Evolutionary conservation across 1,140 invertebrate species (phyloP).

Genomic region (Uloborus diversus): DNA sequence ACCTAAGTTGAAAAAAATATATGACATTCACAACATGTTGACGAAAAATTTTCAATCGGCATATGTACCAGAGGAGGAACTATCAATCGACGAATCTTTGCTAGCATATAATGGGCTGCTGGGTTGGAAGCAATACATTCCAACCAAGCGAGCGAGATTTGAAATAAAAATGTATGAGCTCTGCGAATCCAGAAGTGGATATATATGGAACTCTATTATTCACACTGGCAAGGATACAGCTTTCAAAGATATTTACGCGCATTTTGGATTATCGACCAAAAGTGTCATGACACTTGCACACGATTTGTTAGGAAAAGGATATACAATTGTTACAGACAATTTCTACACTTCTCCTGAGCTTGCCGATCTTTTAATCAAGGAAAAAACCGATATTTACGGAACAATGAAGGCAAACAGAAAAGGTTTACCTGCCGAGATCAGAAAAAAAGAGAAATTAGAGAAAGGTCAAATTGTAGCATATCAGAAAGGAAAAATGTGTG

Average conservation of each 20-base stretch:
- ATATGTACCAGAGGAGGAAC: background rate
- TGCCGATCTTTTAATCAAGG: background rate
- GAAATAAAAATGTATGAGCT: background rate
- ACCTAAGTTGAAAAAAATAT: background rate
- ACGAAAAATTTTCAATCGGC: background rate
- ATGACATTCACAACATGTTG: background rate
- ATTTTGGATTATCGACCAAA: background rate
- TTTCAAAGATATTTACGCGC: background rate
- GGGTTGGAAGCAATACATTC: background rate
- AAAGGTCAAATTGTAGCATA: background rate
- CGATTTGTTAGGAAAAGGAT: background rate
- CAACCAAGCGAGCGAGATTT: background rate
- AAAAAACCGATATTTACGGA: background rate
- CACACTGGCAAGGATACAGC: background rate
- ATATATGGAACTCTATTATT: background rate
- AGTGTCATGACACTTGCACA: background rate
- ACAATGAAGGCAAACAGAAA: background rate
- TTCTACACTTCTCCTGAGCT: constrained; percentile 1
- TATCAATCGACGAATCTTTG: background rate
- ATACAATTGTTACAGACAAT: background rate
- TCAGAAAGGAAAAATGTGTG: constrained; percentile 7
- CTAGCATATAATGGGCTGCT: background rate
- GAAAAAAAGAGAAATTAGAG: background rate
- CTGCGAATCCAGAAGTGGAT: background rate
- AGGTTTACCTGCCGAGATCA: background rate